phyloP scores from a whole-genome alignment of 2,888 invertebrate species.

The Dusona sp. region DNA sequence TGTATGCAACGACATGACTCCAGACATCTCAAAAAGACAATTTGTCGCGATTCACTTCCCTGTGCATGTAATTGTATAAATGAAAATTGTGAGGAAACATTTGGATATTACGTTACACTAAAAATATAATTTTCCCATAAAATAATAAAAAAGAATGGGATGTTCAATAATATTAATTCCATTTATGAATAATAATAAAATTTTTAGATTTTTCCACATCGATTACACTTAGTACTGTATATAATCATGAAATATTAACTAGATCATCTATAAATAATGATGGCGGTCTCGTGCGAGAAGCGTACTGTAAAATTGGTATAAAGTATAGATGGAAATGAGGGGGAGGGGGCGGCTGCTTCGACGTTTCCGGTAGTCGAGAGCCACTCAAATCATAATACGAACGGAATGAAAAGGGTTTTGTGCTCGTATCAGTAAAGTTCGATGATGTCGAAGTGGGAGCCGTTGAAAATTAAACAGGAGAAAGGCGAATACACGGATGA shows the following conservation, averaged over 20 bases:
- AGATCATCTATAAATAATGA: not conserved
- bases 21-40: constrained; percentile 78
- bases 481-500: constrained; percentile 10
- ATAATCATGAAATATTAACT: not conserved
- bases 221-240: not conserved
- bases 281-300: not conserved
- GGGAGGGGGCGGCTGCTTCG: constrained; percentile 16
- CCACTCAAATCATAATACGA: constrained; percentile 59
- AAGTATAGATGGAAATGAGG: constrained; percentile 41
- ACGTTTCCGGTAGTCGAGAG: constrained; percentile 52
- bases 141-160: not conserved
- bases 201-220: not conserved
- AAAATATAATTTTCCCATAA: not conserved
- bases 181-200: not conserved
- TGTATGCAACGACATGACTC: constrained; percentile 71
- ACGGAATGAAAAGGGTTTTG: constrained; percentile 59
- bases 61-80: constrained; percentile 75
- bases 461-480: constrained; percentile 37
- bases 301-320: constrained; percentile 12
- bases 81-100: not conserved
- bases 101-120: not conserved
- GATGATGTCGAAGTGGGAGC: constrained; percentile 56
- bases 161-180: not conserved
- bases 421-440: constrained; percentile 46
- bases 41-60: constrained; percentile 78